A percentile compares a stretch with the other conserved stretches of the same genome.
Conservation (phyloP, 2,113 vertebrate genomes). For the Climacteris rufus region DNA sequence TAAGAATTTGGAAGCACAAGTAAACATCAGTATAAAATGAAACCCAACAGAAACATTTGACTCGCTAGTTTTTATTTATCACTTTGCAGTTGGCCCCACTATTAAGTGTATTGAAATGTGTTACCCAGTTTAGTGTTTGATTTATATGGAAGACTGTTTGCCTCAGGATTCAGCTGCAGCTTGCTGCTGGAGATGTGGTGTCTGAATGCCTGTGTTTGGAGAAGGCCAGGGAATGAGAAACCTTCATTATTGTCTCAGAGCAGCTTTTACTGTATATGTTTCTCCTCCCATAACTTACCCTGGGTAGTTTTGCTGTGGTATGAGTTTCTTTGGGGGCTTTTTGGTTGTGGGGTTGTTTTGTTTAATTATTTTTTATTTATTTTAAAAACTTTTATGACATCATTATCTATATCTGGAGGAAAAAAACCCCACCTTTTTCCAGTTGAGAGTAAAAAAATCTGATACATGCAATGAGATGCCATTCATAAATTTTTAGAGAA, state of each 20-base stretch:
- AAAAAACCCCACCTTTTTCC: background rate
- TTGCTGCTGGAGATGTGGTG: background rate
- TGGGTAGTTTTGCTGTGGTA: background rate
- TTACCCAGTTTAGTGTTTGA: background rate
- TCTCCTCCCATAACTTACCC: background rate
- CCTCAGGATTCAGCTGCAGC: background rate
- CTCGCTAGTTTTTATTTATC: background rate
- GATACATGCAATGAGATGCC: background rate
- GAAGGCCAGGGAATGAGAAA: background rate
- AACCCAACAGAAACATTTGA: background rate
- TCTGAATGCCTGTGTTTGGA: background rate
- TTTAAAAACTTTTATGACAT: background rate
- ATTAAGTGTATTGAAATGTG: background rate
- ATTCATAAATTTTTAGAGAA: background rate
- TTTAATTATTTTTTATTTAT: background rate
- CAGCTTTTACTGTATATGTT: background rate
- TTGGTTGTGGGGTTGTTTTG: background rate
- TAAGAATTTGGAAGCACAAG: background rate
- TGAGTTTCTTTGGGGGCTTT: background rate
- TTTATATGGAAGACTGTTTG: background rate
- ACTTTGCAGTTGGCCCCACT: background rate
- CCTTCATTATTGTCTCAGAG: background rate
- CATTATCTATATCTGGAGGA: background rate
- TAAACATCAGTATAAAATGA: background rate
- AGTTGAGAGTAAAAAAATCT: background rate